phyloP scores from a whole-genome alignment of 2,797 vertebrate species.

The Sebastes dallii region DNA sequence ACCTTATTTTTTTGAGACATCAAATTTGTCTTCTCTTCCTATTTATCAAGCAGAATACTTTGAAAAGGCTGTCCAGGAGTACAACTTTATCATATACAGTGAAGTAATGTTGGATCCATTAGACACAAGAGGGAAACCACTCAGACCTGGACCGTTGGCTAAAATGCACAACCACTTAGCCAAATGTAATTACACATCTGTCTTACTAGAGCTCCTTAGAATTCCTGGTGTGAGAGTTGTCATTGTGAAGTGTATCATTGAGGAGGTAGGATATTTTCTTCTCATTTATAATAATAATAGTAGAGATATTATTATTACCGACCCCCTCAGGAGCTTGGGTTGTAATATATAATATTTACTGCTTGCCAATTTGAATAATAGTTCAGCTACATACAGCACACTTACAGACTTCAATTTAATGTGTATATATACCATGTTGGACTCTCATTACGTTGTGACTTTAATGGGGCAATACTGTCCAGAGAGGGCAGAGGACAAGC shows the following conservation, averaged over 20 bases:
- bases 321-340: background rate
- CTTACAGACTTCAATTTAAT: background rate
- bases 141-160: background rate
- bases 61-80: background rate
- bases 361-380: background rate
- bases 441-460: background rate
- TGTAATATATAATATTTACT: constrained; percentile 2
- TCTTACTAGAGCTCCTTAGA: background rate
- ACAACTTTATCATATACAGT: background rate
- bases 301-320: background rate
- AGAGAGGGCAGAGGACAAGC: background rate
- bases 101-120: background rate
- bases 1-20: no score
- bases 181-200: constrained; percentile 24
- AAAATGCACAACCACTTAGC: background rate
- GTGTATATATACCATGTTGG: background rate
- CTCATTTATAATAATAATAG: constrained; percentile 12
- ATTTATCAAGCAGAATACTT: background rate
- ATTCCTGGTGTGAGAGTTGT: background rate
- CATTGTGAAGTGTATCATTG: constrained; percentile 12
- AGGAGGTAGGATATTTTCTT: constrained; percentile 3
- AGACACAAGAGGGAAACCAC: background rate
- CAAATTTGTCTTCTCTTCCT: background rate
- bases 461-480: background rate
- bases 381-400: background rate